Conservation (phyloP, 2,888 invertebrate species). For the Epinotia ramella region DNA sequence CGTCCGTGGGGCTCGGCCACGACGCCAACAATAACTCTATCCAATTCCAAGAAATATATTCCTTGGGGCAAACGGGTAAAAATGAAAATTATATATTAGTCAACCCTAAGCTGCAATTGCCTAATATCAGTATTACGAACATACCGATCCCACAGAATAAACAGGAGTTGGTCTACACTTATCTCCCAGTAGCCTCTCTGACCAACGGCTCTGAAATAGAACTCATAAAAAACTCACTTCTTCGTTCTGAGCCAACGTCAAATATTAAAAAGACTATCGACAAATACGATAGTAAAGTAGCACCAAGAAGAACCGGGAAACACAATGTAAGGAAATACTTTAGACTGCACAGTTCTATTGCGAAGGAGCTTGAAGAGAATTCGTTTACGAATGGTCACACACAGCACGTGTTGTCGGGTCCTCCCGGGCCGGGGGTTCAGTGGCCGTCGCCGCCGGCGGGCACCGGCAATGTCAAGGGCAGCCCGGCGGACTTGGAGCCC, state of each 20-base stretch:
- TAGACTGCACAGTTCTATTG: background rate
- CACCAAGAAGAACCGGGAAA: background rate
- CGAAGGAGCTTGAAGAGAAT: conserved; percentile 5
- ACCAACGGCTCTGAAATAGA: conserved; percentile 6
- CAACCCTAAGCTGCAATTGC: background rate
- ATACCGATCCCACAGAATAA: background rate
- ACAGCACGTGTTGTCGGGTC: too few relatives aligned
- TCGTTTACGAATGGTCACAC: background rate
- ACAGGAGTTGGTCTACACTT: background rate
- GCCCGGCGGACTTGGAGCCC: background rate
- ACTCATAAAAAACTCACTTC: conserved; percentile 1
- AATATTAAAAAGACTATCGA: background rate
- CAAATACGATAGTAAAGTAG: background rate
- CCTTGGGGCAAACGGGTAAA: background rate
- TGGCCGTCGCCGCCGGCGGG: background rate
- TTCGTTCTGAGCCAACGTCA: background rate
- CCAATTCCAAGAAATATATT: conserved; percentile 4
- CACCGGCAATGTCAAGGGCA: background rate
- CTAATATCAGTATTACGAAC: background rate
- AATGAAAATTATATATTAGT: background rate
- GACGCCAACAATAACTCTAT: background rate
- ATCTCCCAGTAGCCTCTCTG: background rate
- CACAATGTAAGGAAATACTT: conserved; percentile 8
- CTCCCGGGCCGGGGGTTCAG: background rate
- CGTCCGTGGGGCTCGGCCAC: background rate